phyloP scores from a whole-genome alignment of 1,140 invertebrate genomes.

The Oryctes rhinoceros region DNA sequence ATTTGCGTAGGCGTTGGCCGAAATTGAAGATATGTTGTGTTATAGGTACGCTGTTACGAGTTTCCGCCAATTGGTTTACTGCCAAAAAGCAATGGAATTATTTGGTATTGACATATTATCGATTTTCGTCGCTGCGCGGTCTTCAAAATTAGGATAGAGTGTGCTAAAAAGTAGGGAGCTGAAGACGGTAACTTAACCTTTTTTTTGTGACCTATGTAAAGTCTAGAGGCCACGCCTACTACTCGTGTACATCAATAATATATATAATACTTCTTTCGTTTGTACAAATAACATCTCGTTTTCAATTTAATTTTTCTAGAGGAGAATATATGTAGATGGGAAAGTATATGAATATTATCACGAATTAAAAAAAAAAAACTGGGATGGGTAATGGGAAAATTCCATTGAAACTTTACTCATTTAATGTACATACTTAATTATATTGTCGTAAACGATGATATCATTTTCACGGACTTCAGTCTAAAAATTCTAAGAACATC shows the following conservation, averaged over 20 bases:
- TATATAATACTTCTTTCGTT: neutral
- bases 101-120: conserved; percentile 17
- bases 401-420: too few relatives aligned
- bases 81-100: neutral
- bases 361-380: too few relatives aligned
- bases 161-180: neutral
- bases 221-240: conserved; percentile 13
- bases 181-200: neutral
- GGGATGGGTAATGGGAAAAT: too few relatives aligned
- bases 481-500: too few relatives aligned
- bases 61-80: neutral
- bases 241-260: neutral
- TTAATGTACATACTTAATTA: too few relatives aligned
- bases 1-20: conserved; percentile 8
- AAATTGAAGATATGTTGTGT: neutral
- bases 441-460: too few relatives aligned
- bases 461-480: too few relatives aligned
- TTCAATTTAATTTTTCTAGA: too few relatives aligned
- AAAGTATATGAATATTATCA: too few relatives aligned
- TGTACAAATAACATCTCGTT: too few relatives aligned
- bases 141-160: neutral
- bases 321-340: too few relatives aligned
- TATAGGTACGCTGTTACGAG: neutral
- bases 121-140: neutral
- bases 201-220: conserved; percentile 1